phyloP scores from a whole-genome alignment of 2,113 vertebrate genomes.

The Bubo bubo region DNA sequence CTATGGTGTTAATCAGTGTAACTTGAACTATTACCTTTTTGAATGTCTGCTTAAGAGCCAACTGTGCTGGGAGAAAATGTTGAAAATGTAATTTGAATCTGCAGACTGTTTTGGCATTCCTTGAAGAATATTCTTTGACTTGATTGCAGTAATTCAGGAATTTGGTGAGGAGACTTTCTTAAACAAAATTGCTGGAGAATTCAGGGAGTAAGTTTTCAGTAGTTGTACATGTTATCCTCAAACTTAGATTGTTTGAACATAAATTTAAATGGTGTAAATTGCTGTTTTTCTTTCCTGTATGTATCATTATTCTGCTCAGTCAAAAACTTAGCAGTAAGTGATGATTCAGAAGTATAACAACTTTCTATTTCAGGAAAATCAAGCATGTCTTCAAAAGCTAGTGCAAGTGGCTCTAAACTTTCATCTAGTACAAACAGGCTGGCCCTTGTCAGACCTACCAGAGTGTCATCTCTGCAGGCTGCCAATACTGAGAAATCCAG shows the following conservation, averaged over 20 bases:
- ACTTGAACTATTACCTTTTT: not conserved
- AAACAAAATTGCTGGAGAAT: not conserved
- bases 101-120: not conserved
- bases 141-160: not conserved
- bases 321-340: not conserved
- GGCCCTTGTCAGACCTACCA: slow-evolving; percentile 24
- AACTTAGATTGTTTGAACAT: not conserved
- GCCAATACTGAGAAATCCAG: not conserved
- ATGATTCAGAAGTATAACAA: not conserved
- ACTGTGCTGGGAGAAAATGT: not conserved
- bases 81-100: not conserved
- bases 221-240: not conserved
- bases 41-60: not conserved
- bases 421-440: slow-evolving; percentile 1
- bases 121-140: not conserved
- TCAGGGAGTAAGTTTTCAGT: not conserved
- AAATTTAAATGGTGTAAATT: not conserved
- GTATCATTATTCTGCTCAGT: not conserved
- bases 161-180: not conserved
- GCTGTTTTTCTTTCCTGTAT: not conserved
- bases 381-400: slow-evolving; percentile 15
- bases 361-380: slow-evolving; percentile 57
- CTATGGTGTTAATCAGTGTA: not conserved
- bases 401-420: slow-evolving; percentile 51
- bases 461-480: slow-evolving; percentile 11